Evolutionary conservation across 2,888 invertebrate species (phyloP).

Genomic region (Acheta domesticus): DNA sequence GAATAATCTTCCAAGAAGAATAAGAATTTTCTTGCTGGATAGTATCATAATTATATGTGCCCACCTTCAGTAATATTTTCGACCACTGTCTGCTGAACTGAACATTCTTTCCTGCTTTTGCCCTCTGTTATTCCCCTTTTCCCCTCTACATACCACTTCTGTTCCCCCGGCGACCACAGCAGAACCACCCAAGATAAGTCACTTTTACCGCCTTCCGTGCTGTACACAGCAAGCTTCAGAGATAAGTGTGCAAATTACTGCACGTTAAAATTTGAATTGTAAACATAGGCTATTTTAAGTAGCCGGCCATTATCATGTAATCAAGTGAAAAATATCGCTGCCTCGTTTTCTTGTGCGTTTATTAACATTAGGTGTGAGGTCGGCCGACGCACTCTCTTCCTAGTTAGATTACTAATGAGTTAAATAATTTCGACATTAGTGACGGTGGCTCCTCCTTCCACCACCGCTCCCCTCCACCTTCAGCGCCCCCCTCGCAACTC

Average conservation of each 20-base stretch:
- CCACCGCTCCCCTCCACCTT: too few relatives aligned
- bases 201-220: conserved; percentile 18
- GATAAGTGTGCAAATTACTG: conserved; percentile 10
- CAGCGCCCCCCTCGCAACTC: neutral
- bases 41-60: too few relatives aligned
- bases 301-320: neutral
- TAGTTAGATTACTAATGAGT: neutral
- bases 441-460: too few relatives aligned
- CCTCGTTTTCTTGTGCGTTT: neutral
- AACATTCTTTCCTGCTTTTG: too few relatives aligned
- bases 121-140: too few relatives aligned
- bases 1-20: too few relatives aligned
- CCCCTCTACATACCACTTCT: too few relatives aligned
- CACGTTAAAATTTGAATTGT: conserved; percentile 18
- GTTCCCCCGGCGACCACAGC: too few relatives aligned
- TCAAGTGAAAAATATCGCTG: conserved; percentile 9
- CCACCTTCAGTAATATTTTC: too few relatives aligned
- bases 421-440: neutral
- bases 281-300: conserved; percentile 6
- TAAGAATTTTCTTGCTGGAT: too few relatives aligned
- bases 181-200: neutral
- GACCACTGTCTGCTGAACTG: too few relatives aligned
- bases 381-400: neutral
- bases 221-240: neutral
- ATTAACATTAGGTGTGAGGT: conserved; percentile 18